These are phyloP conservation scores for Pegea sp. DNA, from an alignment of 23 tunicate species.

Conservation along the genomic window DNA sequence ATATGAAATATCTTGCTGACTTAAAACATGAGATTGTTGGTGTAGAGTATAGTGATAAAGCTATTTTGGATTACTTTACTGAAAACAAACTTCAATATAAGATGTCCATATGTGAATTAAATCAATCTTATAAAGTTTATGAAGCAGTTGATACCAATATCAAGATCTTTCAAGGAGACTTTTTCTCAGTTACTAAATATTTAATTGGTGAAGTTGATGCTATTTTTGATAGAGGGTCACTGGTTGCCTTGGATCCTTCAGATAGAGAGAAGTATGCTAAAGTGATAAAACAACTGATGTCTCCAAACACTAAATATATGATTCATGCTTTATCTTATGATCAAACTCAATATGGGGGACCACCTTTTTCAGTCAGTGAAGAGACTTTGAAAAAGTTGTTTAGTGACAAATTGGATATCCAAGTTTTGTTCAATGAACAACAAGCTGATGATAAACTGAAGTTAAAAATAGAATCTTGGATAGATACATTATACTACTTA, in stretches of 20 bases:
- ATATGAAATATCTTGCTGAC: slow-evolving; percentile 41
- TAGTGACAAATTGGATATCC: no score
- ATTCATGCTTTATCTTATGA: slow-evolving; percentile 6
- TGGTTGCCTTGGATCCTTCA: slow-evolving; percentile 16
- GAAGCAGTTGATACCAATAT: slow-evolving; percentile 15
- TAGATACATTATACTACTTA: no score
- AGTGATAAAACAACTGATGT: slow-evolving; percentile 8
- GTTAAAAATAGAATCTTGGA: no score
- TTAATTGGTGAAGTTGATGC: slow-evolving; percentile 38
- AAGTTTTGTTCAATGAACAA: no score
- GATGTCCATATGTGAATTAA: no score
- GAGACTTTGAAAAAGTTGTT: no score
- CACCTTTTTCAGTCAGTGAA: no score
- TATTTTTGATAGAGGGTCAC: slow-evolving; percentile 33
- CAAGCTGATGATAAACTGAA: no score
- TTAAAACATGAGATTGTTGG: slow-evolving; percentile 57
- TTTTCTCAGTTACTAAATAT: slow-evolving; percentile 10
- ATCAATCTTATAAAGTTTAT: slow-evolving; percentile 7
- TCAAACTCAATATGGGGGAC: slow-evolving; percentile 13
- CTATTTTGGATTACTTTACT: slow-evolving; percentile 16
- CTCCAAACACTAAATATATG: slow-evolving; percentile 7
- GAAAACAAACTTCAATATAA: slow-evolving; percentile 12
- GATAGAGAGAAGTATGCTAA: slow-evolving; percentile 9
- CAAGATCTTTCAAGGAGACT: slow-evolving; percentile 43
- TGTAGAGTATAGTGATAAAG: slow-evolving; percentile 27